Evolutionary conservation across 2,113 vertebrate genomes (phyloP).

Genomic region (Chionodraco myersi): DNA sequence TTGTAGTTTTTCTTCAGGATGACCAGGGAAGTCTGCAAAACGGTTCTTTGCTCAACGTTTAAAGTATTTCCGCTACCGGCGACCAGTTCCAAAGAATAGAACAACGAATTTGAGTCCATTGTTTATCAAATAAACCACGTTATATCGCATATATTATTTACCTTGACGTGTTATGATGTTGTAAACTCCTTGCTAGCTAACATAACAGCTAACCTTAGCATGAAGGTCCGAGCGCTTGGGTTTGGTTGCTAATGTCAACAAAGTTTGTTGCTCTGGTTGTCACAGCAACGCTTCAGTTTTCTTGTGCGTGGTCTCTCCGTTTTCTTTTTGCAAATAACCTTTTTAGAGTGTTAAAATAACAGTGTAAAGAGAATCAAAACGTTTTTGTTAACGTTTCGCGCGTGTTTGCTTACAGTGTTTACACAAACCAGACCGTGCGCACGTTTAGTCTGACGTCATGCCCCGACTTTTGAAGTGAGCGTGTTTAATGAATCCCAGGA

Average conservation of each 20-base stretch:
- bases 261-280: conserved; percentile 40
- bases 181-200: neutral
- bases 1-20: conserved; percentile 90
- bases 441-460: conserved; percentile 12
- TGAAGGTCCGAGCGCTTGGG: neutral
- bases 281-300: conserved; percentile 27
- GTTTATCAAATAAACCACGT: neutral
- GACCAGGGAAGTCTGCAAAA: conserved; percentile 85
- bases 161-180: neutral
- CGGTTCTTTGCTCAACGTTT: conserved; percentile 86
- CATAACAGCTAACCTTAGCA: neutral
- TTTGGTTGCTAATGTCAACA: conserved; percentile 65
- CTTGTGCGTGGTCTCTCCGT: no score
- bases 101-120: conserved; percentile 86
- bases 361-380: neutral
- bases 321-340: neutral
- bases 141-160: neutral
- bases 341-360: neutral
- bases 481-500: neutral
- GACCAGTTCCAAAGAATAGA: conserved; percentile 84
- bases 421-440: neutral
- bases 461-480: neutral
- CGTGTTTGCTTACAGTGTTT: conserved; percentile 7
- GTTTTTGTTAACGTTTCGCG: neutral
- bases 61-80: conserved; percentile 85